These are phyloP conservation scores for Drosophila percnosoma DNA, from an alignment of 2,888 invertebrate species.

Conservation along the genomic window DNA sequence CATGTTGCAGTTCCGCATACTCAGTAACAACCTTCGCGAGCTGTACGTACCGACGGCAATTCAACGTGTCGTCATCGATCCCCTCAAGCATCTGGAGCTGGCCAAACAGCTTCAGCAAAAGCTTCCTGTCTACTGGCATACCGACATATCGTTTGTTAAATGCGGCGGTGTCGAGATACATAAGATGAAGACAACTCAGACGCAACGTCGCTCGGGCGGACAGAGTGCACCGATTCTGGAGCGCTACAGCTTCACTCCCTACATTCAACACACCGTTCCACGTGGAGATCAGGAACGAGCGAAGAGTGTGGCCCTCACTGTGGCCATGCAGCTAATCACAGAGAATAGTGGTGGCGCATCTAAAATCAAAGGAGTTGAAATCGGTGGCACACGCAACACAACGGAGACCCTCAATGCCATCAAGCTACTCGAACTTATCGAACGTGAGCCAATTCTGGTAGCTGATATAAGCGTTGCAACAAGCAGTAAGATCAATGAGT, in stretches of 20 bases:
- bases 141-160: constrained; percentile 89
- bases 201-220: constrained; percentile 91
- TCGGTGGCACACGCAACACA: constrained; percentile 86
- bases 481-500: constrained; percentile 85
- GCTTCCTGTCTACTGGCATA: constrained; percentile 89
- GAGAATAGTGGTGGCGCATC: constrained; percentile 90
- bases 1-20: constrained; percentile 96
- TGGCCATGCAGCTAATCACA: constrained; percentile 89
- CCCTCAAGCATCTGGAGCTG: constrained; percentile 87
- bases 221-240: constrained; percentile 93
- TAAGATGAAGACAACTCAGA: constrained; percentile 95
- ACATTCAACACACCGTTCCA: constrained; percentile 86
- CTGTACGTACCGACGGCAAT: constrained; percentile 95
- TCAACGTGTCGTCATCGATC: constrained; percentile 92
- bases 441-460: constrained; percentile 90
- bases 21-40: constrained; percentile 90
- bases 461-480: constrained; percentile 88
- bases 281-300: constrained; percentile 87
- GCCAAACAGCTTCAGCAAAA: constrained; percentile 76
- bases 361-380: constrained; percentile 91
- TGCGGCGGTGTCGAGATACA: constrained; percentile 95
- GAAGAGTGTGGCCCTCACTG: constrained; percentile 88
- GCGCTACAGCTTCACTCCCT: constrained; percentile 92
- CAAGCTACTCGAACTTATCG: constrained; percentile 87
- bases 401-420: constrained; percentile 88